These are phyloP conservation scores for Protonemura montana DNA, from an alignment of 2,888 invertebrate genomes.

Conservation along the genomic window DNA sequence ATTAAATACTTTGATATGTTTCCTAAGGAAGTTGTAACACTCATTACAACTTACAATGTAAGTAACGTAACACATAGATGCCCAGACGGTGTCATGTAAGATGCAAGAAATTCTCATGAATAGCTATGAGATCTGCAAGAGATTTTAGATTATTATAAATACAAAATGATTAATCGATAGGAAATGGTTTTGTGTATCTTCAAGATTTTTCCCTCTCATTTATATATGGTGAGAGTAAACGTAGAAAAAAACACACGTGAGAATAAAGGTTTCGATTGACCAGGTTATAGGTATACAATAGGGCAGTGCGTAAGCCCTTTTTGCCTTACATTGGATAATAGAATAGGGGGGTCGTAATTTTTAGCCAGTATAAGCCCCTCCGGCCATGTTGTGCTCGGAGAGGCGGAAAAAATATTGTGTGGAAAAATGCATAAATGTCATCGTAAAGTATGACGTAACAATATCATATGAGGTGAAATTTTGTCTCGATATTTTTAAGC, in stretches of 20 bases:
- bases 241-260: background rate
- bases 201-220: background rate
- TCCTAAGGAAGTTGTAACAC: background rate
- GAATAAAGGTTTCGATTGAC: background rate
- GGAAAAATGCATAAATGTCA: slow-evolving; percentile 46
- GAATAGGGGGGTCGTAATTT: slow-evolving; percentile 25
- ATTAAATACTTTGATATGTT: slow-evolving; percentile 22
- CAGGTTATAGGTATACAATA: background rate
- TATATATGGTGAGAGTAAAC: background rate
- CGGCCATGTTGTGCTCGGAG: background rate
- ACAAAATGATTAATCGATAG: background rate
- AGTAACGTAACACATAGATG: background rate
- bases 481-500: background rate
- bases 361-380: slow-evolving; percentile 19
- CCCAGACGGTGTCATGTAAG: background rate
- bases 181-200: background rate
- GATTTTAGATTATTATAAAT: background rate
- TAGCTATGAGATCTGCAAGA: too few species aligned
- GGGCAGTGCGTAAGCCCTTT: slow-evolving; percentile 26
- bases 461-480: background rate
- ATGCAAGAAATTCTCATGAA: too few species aligned
- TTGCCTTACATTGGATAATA: slow-evolving; percentile 24
- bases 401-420: slow-evolving; percentile 28
- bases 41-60: slow-evolving; percentile 1
- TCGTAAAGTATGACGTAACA: slow-evolving; percentile 36